Conservation (phyloP, 2,797 vertebrate species). For the Varecia variegata region DNA sequence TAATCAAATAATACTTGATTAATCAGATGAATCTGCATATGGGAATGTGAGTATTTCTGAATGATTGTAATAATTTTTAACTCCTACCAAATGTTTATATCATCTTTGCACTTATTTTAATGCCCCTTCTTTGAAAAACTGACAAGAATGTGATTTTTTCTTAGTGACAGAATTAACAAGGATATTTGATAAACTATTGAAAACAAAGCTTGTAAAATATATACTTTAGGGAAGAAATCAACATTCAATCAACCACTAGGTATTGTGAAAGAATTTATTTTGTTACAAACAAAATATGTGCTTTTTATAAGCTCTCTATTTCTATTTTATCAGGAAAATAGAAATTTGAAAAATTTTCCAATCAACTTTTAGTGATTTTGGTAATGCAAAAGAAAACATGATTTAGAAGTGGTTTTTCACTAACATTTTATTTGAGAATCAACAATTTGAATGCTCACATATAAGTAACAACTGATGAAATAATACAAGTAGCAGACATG, state of each 20-base stretch:
- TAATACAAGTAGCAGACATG: constrained; percentile 43
- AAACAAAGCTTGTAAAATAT: constrained; percentile 45
- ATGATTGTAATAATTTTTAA: constrained; percentile 51
- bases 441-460: constrained; percentile 44
- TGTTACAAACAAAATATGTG: constrained; percentile 33
- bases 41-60: constrained; percentile 74
- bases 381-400: constrained; percentile 35
- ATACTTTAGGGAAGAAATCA: constrained; percentile 30
- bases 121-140: constrained; percentile 54
- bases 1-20: constrained; percentile 71
- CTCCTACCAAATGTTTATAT: constrained; percentile 49
- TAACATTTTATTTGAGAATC: constrained; percentile 39
- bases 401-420: constrained; percentile 52
- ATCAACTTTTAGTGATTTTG: constrained; percentile 18
- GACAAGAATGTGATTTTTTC: constrained; percentile 28
- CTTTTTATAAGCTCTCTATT: constrained; percentile 62
- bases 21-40: constrained; percentile 68
- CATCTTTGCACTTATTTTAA: constrained; percentile 47
- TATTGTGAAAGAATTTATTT: constrained; percentile 49
- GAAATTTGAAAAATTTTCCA: constrained; percentile 27
- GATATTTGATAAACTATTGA: constrained; percentile 52
- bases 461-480: constrained; percentile 66
- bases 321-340: constrained; percentile 46
- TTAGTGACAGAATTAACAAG: neutral
- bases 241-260: neutral